Evolutionary conservation across 1,140 invertebrate genomes (phyloP), one percentile per base, ranked within the genome.

Genomic region (Drosophila persimilis): DNA sequence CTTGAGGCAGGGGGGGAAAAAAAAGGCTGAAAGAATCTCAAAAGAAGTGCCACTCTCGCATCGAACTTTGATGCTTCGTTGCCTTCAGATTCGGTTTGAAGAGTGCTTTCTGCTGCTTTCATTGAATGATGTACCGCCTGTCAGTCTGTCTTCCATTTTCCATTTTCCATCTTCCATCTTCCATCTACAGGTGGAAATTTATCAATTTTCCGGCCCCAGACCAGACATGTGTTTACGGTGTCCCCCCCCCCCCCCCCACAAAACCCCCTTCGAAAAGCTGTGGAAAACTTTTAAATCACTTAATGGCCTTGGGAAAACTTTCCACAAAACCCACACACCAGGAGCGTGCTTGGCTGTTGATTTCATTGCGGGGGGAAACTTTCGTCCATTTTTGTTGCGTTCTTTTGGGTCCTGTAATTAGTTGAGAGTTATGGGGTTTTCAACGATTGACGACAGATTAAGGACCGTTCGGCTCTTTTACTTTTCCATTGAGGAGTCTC

Each of bases 241-340:
- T 26, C 1, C 0, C 24, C 43, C 17, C 31, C 17, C 35, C 48
- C 17, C 31, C 17, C 5, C 4, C 35, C 48, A 9, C 24, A n/a
- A 26, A 52, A 45, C 24, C 52, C 52, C 9, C 31, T 11, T 9
- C 9, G 4, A 11, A 35, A 11, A 35, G 41, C 52, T 45, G 51
- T 41, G 9, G 26, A 9, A 57, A 69, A 69, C 65, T 80, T 77
- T 77, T 48, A 73, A 85, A 86, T 85, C 81, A 85, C 64, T 85
- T 85, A 86, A 77, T 85, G 61, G 73, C 20, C 45, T 26, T 51
- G 58, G 7, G 47, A 76, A 85, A 80, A 45, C 74, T 85, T 81
- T 35, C 15, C 54, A 56, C 3, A n/a, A 3, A n/a, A 41, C 59
- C 58, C 52, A 73, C 52, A 51, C n/a, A 22, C 45, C 59, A 60